These are phyloP conservation scores for Mormyrops boulengeri DNA, from an alignment of 2,797 vertebrate species.

Conservation along the genomic window DNA sequence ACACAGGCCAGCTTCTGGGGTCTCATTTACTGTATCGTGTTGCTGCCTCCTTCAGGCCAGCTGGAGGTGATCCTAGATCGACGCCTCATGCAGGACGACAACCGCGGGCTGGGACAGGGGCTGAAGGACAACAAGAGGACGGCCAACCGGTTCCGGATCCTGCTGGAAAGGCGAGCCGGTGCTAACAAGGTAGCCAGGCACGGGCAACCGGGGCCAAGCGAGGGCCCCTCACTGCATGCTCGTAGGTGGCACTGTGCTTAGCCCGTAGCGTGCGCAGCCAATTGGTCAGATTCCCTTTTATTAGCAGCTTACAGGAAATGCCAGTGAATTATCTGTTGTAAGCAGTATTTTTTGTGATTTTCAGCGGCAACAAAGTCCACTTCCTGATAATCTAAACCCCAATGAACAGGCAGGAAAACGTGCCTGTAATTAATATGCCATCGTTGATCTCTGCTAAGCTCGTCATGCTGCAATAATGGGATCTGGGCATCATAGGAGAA, in stretches of 20 bases:
- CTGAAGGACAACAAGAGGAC: constrained; percentile 95
- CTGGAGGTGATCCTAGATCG: constrained; percentile 94
- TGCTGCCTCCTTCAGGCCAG: constrained; percentile 67
- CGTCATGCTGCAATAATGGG: not conserved
- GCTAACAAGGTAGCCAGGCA: constrained; percentile 67
- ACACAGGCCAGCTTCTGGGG: not conserved
- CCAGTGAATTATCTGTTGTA: not conserved
- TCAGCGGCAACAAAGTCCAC: not conserved
- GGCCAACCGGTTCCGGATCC: constrained; percentile 83
- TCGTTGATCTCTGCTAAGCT: not conserved
- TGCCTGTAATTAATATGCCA: constrained; percentile 7
- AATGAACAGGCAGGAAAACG: not conserved
- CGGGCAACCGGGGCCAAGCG: not conserved
- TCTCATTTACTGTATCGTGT: not conserved
- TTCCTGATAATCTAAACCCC: not conserved
- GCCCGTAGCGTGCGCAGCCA: not conserved
- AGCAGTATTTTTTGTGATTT: not conserved
- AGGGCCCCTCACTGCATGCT: not conserved
- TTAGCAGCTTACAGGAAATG: not conserved
- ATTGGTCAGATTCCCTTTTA: not conserved
- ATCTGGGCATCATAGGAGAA: not conserved
- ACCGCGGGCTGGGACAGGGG: constrained; percentile 91
- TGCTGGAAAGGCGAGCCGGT: constrained; percentile 71
- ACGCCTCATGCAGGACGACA: constrained; percentile 95
- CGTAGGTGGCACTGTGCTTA: not conserved